Conservation (phyloP, 2,113 vertebrate genomes). For the Vombatus ursinus region DNA sequence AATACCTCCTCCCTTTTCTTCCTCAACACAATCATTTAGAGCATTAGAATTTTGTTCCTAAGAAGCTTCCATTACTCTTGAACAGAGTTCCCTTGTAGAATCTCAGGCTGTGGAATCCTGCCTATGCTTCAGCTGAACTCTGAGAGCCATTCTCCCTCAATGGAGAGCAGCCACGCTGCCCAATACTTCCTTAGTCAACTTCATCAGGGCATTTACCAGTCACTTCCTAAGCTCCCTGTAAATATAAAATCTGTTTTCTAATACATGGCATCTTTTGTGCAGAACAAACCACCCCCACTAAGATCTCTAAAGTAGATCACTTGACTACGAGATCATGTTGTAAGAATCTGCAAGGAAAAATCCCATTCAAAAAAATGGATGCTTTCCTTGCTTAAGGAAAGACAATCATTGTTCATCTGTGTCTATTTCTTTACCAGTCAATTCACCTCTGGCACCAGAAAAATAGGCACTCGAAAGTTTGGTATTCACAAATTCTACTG, state of each 20-base stretch:
- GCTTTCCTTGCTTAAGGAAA: slow-evolving; percentile 10
- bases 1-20: neutral
- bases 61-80: neutral
- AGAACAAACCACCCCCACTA: neutral
- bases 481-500: slow-evolving; percentile 16
- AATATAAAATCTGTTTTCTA: neutral
- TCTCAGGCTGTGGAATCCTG: neutral
- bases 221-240: neutral
- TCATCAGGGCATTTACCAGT: neutral
- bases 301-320: slow-evolving; percentile 8
- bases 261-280: slow-evolving; percentile 22
- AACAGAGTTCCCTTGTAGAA: neutral
- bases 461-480: slow-evolving; percentile 7
- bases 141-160: neutral
- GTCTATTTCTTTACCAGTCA: slow-evolving; percentile 8
- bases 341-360: slow-evolving; percentile 29
- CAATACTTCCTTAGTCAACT: neutral
- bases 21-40: neutral
- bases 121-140: neutral
- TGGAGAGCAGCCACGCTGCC: neutral
- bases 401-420: neutral
- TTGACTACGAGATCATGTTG: slow-evolving; percentile 8
- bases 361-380: slow-evolving; percentile 36
- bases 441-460: neutral
- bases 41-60: neutral